Percentiles rank a stretch among this genome's conserved stretches.
These are phyloP conservation scores for Coregonus sp. DNA, from an alignment of 2,797 vertebrate species.

Conservation along the genomic window DNA sequence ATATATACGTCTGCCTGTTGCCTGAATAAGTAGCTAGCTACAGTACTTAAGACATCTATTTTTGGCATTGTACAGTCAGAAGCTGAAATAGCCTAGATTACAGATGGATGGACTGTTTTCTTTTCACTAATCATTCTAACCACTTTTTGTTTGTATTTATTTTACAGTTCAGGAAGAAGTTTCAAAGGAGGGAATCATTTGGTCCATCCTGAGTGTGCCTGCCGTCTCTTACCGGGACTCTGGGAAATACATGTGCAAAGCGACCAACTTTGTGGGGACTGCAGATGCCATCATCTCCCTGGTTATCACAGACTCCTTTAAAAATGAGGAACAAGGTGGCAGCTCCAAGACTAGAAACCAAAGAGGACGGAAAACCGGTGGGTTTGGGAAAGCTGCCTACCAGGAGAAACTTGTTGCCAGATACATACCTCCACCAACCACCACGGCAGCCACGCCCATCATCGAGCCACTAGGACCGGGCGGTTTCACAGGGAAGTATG, in stretches of 20 bases:
- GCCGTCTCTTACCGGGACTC: conserved; percentile 88
- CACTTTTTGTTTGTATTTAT: conserved; percentile 12
- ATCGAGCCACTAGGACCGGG: conserved; percentile 65
- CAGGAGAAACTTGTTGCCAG: conserved; percentile 86
- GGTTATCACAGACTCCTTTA: conserved; percentile 84
- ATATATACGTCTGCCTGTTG: background rate
- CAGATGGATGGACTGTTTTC: conserved; percentile 45
- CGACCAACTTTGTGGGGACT: conserved; percentile 89
- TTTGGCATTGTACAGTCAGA: conserved; percentile 15
- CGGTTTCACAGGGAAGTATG: conserved; percentile 65
- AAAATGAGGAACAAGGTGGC: conserved; percentile 66
- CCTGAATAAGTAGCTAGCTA: conserved; percentile 47
- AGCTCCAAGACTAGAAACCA: conserved; percentile 55
- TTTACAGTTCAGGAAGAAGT: conserved; percentile 89
- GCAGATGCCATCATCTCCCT: conserved; percentile 89
- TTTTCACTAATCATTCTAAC: conserved; percentile 36
- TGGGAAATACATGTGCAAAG: conserved; percentile 93
- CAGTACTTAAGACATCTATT: conserved; percentile 26
- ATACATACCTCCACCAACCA: conserved; percentile 77
- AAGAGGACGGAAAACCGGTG: conserved; percentile 67
- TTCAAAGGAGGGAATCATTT: conserved; percentile 92
- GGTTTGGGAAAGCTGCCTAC: conserved; percentile 79
- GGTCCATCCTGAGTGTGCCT: conserved; percentile 90
- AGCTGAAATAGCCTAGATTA: conserved; percentile 37
- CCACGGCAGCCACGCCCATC: conserved; percentile 53